These are phyloP conservation scores for Scaptomyza polygonia DNA, from an alignment of 2,888 invertebrate species.

Conservation along the genomic window DNA sequence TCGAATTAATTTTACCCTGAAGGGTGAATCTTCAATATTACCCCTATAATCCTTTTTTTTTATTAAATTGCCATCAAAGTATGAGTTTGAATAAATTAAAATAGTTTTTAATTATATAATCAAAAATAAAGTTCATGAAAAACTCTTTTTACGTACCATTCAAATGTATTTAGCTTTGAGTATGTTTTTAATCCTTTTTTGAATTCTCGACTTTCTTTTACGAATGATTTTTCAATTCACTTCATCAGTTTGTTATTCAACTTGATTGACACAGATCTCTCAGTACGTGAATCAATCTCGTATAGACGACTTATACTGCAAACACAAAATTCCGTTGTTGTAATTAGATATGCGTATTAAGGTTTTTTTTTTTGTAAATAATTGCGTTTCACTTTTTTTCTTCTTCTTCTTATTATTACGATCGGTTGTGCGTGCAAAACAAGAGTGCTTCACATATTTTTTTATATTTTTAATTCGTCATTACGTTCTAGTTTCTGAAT, in stretches of 20 bases:
- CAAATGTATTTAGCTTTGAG: neutral
- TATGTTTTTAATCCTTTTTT: slow-evolving; percentile 15
- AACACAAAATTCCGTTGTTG: slow-evolving; percentile 37
- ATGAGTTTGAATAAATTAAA: neutral
- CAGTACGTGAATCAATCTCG: slow-evolving; percentile 24
- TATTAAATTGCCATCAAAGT: neutral
- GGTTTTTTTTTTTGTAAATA: neutral
- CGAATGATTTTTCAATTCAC: slow-evolving; percentile 1
- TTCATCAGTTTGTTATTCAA: slow-evolving; percentile 10
- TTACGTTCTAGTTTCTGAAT: slow-evolving; percentile 2
- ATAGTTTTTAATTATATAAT: neutral
- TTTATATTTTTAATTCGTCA: too few species aligned
- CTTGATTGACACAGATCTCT: slow-evolving; percentile 24
- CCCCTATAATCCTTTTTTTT: neutral
- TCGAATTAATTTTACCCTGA: neutral
- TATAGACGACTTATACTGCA: slow-evolving; percentile 25
- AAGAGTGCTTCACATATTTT: slow-evolving; percentile 12
- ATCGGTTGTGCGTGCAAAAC: slow-evolving; percentile 23
- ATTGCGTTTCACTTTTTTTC: slow-evolving; percentile 40
- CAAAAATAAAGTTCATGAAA: neutral
- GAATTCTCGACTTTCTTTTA: neutral
- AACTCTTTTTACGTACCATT: slow-evolving; percentile 44
- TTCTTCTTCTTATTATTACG: slow-evolving; percentile 1
- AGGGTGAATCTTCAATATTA: neutral
- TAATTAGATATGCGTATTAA: slow-evolving; percentile 29